Conservation (phyloP, 2,113 vertebrate species). For the Gallinago media region DNA sequence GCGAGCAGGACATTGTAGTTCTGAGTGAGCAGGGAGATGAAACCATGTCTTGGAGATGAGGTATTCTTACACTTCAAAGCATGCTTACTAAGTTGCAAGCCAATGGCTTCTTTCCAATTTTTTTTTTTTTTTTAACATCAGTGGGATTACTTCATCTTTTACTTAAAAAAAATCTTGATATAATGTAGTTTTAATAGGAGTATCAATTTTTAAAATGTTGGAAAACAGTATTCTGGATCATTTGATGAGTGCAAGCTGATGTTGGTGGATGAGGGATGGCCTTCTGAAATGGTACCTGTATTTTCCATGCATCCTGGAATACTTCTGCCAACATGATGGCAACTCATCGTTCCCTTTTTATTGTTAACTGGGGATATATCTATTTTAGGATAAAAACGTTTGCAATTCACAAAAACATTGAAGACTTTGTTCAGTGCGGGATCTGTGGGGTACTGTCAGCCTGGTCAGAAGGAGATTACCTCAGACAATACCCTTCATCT, state of each 20-base stretch:
- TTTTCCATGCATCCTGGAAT: background rate
- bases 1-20: background rate
- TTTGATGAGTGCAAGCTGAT: background rate
- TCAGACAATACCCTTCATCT: slow-evolving; percentile 41
- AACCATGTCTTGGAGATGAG: background rate
- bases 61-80: background rate
- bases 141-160: background rate
- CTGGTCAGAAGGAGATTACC: background rate
- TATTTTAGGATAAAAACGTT: background rate
- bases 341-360: background rate
- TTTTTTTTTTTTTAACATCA: background rate
- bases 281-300: background rate
- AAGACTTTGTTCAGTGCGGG: background rate
- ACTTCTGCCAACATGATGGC: background rate
- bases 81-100: background rate
- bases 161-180: background rate
- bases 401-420: background rate
- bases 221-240: background rate
- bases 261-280: background rate
- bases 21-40: background rate
- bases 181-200: background rate
- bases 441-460: background rate
- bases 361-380: background rate
- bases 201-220: background rate
- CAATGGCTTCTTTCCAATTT: background rate